Percentiles rank a stretch among this genome's conserved stretches.
These are phyloP conservation scores for Cynodonichthys magdalenae DNA, from an alignment of 2,797 vertebrate genomes.

Conservation along the genomic window DNA sequence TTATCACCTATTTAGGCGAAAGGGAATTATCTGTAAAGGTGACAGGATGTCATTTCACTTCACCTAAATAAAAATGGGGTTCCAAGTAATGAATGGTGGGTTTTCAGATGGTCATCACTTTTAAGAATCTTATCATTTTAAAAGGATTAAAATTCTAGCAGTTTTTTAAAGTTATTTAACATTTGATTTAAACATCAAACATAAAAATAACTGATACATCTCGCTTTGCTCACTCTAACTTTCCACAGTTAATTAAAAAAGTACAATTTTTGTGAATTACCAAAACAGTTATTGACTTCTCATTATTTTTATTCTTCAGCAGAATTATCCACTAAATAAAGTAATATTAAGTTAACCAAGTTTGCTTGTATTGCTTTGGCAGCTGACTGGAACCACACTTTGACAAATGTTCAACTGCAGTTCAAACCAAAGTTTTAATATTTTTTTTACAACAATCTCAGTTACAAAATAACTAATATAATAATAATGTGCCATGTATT, in stretches of 20 bases:
- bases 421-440: slow-evolving; percentile 10
- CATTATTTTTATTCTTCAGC: slow-evolving; percentile 88
- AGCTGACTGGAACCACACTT: slow-evolving; percentile 85
- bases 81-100: background rate
- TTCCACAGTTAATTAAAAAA: slow-evolving; percentile 65
- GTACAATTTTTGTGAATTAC: slow-evolving; percentile 81
- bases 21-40: slow-evolving; percentile 5
- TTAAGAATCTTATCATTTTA: background rate
- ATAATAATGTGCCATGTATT: too few relatives aligned
- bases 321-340: slow-evolving; percentile 89
- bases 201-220: background rate
- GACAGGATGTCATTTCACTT: background rate
- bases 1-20: background rate
- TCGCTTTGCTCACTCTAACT: background rate
- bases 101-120: background rate
- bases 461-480: too few relatives aligned
- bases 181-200: slow-evolving; percentile 1
- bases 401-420: slow-evolving; percentile 85
- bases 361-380: slow-evolving; percentile 76
- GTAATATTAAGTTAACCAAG: slow-evolving; percentile 77
- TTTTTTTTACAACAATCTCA: background rate
- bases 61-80: background rate
- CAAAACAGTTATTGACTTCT: slow-evolving; percentile 94
- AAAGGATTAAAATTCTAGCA: background rate
- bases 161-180: background rate